These are phyloP conservation scores for human DNA, from an alignment of 2,113 vertebrate species.

Conservation along the genomic window GRCh38 chr2:58770001-58770500, in stretches of 20 bases:
- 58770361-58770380: constrained; percentile 87
- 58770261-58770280: constrained; percentile 80
- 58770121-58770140: constrained; percentile 93
- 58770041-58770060: constrained; percentile 90
- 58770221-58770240: constrained; percentile 79
- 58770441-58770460: constrained; percentile 87
- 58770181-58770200: constrained; percentile 91
- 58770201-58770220: constrained; percentile 92
- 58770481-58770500: constrained; percentile 81
- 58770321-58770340: constrained; percentile 84
- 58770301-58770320: constrained; percentile 85
- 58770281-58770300: constrained; percentile 81
- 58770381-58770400: constrained; percentile 83
- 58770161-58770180: constrained; percentile 89
- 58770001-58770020: constrained; percentile 91
- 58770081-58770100: constrained; percentile 94
- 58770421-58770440: constrained; percentile 88
- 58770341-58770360: constrained; percentile 91
- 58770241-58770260: constrained; percentile 77
- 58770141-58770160: constrained; percentile 98
- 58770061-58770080: constrained; percentile 93
- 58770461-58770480: constrained; percentile 87
- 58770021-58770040: constrained; percentile 89
- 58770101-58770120: constrained; percentile 91
- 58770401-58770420: constrained; percentile 90